Base-by-base conservation (phyloP, 2,888 invertebrate species). In the Pocota personata region DNA sequence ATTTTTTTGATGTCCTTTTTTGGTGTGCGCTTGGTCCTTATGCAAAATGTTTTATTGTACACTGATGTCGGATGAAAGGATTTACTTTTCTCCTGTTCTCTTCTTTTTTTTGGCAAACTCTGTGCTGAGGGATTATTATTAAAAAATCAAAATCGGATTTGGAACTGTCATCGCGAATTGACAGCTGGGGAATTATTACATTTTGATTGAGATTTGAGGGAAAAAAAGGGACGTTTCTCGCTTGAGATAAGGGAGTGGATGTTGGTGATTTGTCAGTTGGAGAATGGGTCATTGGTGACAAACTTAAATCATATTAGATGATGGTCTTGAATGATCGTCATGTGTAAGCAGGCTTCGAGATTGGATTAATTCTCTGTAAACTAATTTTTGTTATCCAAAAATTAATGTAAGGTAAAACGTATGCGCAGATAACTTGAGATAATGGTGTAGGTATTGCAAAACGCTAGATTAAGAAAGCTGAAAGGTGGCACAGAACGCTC, bases 81-180 rank as follows among this genome's bases (percentile, higher is more conserved):
- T 69, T 60, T 52, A 14, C 27, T 60, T 64, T 37, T 55, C 62
- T 6, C 19, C 46, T 32, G 52, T 62, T 24, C 4, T 24, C 24
- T 24, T 24, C 4, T 24, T 24, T 43, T 50, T 24, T 30, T 16
- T 24, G 19, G n/a, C 50, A 67, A 72, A 72, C 48, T 40, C 14
- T 46, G 48, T 52, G 58, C 48, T 14, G 21, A 67, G 32, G 60
- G 73, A 73, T 78, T 78, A 66, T 77, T 72, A 80, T 52, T 58
- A 62, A 69, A 69, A 80, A 76, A 73, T 67, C 67, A 75, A 79
- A 79, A 80, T 71, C 75, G 69, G 79, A 71, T 84, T 80, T 66
- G 57, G 21, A 84, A 21, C 55, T 75, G 79, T 79, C 79, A 79
- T 43, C 27, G 50, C 75, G 69, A 58, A 71, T 58, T 84, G 84